phyloP scores from a whole-genome alignment of 2,113 vertebrate genomes.

The Corythaixoides concolor region DNA sequence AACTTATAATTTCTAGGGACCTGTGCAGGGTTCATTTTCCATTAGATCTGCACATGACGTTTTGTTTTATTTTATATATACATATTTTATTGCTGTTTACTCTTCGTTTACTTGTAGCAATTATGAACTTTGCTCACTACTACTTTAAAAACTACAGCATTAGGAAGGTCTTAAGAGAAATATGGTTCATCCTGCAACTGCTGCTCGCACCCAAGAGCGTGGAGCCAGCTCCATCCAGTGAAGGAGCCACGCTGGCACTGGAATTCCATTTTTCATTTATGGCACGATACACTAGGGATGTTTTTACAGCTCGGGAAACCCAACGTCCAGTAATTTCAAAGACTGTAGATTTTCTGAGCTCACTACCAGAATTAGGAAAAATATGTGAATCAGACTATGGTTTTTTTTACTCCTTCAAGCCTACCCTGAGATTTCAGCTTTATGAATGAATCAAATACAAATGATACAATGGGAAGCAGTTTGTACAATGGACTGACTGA shows the following conservation, averaged over 20 bases:
- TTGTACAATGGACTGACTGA: neutral
- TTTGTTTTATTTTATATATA: neutral
- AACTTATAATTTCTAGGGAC: neutral
- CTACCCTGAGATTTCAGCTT: neutral
- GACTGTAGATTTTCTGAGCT: neutral
- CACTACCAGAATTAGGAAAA: neutral
- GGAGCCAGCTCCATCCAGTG: neutral
- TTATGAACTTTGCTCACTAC: neutral
- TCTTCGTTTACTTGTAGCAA: neutral
- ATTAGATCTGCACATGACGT: neutral
- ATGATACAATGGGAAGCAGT: neutral
- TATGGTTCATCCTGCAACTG: neutral
- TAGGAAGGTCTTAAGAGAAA: neutral
- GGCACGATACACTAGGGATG: neutral
- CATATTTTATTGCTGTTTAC: neutral
- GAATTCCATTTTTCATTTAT: neutral
- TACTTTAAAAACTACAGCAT: neutral
- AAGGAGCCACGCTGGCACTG: neutral
- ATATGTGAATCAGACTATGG: neutral
- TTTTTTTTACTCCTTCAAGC: neutral
- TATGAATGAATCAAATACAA: neutral
- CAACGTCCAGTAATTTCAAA: neutral
- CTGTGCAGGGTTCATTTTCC: neutral
- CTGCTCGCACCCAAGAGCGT: neutral
- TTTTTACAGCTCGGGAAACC: neutral